phyloP scores from a whole-genome alignment of 2,113 vertebrate genomes.

The Agelaius tricolor region DNA sequence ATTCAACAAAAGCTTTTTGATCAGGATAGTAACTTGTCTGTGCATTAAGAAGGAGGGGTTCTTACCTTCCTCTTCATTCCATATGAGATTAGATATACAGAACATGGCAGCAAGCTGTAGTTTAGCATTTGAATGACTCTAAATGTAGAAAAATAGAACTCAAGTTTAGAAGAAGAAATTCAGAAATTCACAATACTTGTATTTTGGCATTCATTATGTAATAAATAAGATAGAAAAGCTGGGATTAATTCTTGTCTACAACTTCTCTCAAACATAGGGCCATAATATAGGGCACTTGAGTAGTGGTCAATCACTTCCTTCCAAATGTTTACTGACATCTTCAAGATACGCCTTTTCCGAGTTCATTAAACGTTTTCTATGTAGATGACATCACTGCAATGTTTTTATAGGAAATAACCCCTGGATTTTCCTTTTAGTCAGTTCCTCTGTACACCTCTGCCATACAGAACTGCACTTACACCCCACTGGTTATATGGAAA shows the following conservation, averaged over 20 bases:
- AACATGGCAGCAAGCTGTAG: constrained; percentile 96
- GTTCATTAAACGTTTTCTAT: neutral
- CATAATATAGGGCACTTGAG: neutral
- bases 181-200: neutral
- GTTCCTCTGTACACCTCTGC: neutral
- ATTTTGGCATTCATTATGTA: neutral
- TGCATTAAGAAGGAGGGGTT: neutral
- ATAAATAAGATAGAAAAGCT: neutral
- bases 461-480: neutral
- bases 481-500: neutral
- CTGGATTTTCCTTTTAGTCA: neutral
- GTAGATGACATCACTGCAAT: neutral
- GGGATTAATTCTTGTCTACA: neutral
- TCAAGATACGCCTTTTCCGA: neutral
- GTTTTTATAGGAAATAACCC: neutral
- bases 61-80: constrained; percentile 99
- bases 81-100: constrained; percentile 97
- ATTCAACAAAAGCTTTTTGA: neutral
- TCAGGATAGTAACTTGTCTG: neutral
- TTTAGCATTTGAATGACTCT: constrained; percentile 97
- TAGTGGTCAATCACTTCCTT: neutral
- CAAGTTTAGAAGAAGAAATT: neutral
- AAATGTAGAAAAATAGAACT: constrained; percentile 14
- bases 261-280: neutral
- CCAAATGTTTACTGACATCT: neutral